Conservation (phyloP, 2,113 vertebrate species). For the Cheilinus undulatus region DNA sequence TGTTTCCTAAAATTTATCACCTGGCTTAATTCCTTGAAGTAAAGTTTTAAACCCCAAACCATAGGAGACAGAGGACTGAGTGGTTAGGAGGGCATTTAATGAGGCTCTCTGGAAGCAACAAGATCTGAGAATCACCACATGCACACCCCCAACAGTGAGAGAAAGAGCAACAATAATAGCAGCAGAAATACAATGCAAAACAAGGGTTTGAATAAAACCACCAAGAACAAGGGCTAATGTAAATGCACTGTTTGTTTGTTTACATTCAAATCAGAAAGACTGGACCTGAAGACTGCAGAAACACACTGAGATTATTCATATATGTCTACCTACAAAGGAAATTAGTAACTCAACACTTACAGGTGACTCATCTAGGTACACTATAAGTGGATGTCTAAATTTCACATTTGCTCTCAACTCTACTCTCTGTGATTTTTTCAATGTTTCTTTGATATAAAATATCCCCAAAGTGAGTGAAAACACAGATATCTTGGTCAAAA, state of each 20-base stretch:
- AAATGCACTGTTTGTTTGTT: constrained; percentile 67
- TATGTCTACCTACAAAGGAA: constrained; percentile 25
- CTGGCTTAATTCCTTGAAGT: background rate
- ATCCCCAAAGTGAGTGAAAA: background rate
- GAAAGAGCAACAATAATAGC: constrained; percentile 45
- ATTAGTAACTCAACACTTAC: no score
- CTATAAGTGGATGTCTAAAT: background rate
- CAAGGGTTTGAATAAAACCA: constrained; percentile 58
- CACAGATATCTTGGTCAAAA: background rate
- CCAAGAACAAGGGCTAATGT: constrained; percentile 43
- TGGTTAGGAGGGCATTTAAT: constrained; percentile 6
- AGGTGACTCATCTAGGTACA: background rate
- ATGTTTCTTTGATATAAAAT: background rate
- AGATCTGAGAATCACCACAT: background rate
- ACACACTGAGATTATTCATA: background rate
- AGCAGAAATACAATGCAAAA: constrained; percentile 67
- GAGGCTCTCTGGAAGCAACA: constrained; percentile 18
- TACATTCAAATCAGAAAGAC: constrained; percentile 66
- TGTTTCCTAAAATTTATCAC: background rate
- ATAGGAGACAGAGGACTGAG: constrained; percentile 1
- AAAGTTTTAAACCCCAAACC: constrained; percentile 1
- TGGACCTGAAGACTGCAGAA: background rate
- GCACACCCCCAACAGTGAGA: background rate
- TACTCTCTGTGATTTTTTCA: background rate
- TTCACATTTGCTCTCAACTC: background rate